phyloP scores from a whole-genome alignment of 2,113 vertebrate species.

The Vulpes ferrilata region DNA sequence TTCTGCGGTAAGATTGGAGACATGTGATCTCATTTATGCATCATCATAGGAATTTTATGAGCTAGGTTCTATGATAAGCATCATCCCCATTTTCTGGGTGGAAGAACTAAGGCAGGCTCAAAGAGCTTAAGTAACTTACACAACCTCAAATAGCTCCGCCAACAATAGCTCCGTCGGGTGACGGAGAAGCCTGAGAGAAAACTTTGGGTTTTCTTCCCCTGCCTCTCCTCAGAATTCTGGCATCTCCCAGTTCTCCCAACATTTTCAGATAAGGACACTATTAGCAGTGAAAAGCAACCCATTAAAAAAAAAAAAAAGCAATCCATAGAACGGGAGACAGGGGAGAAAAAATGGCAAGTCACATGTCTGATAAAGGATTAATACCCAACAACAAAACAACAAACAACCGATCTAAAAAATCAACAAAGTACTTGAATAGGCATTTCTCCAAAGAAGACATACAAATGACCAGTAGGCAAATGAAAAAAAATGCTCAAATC shows the following conservation, averaged over 20 bases:
- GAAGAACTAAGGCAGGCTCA: constrained; percentile 4
- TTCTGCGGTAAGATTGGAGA: constrained; percentile 37
- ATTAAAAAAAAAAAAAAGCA: background rate
- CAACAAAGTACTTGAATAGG: background rate
- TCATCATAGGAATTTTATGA: background rate
- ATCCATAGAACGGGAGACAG: constrained; percentile 1
- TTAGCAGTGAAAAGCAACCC: background rate
- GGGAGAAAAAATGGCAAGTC: background rate
- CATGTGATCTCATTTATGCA: constrained; percentile 22
- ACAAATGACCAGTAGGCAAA: background rate
- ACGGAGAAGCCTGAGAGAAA: too few relatives aligned
- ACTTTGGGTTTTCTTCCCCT: too few relatives aligned
- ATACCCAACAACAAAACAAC: background rate
- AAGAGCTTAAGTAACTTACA: background rate
- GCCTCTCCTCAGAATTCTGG: background rate
- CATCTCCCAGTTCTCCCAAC: background rate
- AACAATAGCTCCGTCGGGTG: too few relatives aligned
- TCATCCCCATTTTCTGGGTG: constrained; percentile 29
- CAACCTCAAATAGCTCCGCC: background rate
- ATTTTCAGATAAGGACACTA: constrained; percentile 28
- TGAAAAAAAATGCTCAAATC: constrained; percentile 30
- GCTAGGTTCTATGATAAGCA: constrained; percentile 10
- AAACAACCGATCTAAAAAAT: constrained; percentile 12
- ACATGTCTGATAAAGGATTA: background rate
- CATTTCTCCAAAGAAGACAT: background rate